These are phyloP conservation scores for Leucophenga montana DNA, from an alignment of 2,888 invertebrate genomes.

Conservation along the genomic window DNA sequence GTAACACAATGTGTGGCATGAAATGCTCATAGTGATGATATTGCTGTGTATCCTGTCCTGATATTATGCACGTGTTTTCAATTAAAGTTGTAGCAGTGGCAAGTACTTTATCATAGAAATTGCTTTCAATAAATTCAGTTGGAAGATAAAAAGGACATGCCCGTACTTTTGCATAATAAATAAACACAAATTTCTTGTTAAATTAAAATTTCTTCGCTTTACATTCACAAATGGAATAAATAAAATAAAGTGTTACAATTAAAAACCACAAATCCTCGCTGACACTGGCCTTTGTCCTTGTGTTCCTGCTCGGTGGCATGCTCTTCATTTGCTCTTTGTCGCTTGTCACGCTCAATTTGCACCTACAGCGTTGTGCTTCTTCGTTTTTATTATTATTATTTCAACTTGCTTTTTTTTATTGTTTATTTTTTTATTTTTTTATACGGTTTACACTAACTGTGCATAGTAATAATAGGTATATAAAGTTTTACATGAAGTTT, in stretches of 20 bases:
- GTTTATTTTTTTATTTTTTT: not conserved
- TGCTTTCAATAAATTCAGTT: not conserved
- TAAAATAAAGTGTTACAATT: not conserved
- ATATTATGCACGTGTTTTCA: not conserved
- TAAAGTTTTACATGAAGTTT: no score
- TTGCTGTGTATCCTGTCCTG: no score
- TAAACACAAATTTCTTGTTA: not conserved
- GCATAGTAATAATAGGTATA: no score
- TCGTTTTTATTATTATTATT: not conserved
- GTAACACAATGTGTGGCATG: no score
- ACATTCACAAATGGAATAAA: not conserved
- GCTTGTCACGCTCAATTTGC: conserved; percentile 8
- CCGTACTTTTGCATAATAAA: not conserved
- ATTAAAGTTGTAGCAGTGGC: not conserved
- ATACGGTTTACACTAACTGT: no score
- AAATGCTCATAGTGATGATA: not conserved
- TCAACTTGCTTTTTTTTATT: not conserved
- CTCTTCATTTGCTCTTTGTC: not conserved
- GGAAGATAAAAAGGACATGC: not conserved
- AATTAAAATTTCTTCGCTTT: not conserved
- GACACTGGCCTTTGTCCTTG: not conserved
- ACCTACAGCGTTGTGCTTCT: not conserved
- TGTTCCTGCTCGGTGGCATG: not conserved
- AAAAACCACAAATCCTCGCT: conserved; percentile 3
- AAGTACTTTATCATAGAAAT: not conserved